phyloP scores from a whole-genome alignment of 2,888 invertebrate genomes.

The Cryptocephalus primarius region DNA sequence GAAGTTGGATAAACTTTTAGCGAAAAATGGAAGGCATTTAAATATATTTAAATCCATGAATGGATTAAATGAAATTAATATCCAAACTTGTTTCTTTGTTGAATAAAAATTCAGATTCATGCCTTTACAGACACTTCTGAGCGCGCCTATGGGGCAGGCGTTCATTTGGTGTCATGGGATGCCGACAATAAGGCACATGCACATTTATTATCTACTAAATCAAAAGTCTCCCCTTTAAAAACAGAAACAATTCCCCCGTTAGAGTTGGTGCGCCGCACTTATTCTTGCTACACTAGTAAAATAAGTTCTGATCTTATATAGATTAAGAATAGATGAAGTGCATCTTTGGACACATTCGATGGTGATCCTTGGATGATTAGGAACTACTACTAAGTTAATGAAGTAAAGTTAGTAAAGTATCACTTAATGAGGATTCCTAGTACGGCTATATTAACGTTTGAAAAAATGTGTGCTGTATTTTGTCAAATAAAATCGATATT shows the following conservation, averaged over 20 bases:
- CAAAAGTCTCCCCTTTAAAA: constrained; percentile 11
- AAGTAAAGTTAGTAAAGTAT: background rate
- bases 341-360: constrained; percentile 6
- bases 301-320: too few relatives aligned
- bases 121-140: background rate
- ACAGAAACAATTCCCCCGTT: background rate
- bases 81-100: constrained; percentile 8
- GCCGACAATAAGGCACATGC: constrained; percentile 4
- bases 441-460: background rate
- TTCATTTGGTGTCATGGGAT: constrained; percentile 8
- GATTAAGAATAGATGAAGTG: too few relatives aligned
- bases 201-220: constrained; percentile 8
- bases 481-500: background rate
- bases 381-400: background rate
- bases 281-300: too few relatives aligned
- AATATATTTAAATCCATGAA: constrained; percentile 4
- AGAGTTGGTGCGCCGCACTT: too few relatives aligned
- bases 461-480: background rate
- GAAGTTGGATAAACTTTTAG: constrained; percentile 4
- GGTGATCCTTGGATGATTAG: background rate
- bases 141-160: constrained; percentile 6
- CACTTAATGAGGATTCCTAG: background rate
- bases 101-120: background rate
- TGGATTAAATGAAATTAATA: constrained; percentile 8
- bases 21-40: constrained; percentile 7